phyloP scores from a whole-genome alignment of 2,797 vertebrate genomes.

The Bufotes viridis region DNA sequence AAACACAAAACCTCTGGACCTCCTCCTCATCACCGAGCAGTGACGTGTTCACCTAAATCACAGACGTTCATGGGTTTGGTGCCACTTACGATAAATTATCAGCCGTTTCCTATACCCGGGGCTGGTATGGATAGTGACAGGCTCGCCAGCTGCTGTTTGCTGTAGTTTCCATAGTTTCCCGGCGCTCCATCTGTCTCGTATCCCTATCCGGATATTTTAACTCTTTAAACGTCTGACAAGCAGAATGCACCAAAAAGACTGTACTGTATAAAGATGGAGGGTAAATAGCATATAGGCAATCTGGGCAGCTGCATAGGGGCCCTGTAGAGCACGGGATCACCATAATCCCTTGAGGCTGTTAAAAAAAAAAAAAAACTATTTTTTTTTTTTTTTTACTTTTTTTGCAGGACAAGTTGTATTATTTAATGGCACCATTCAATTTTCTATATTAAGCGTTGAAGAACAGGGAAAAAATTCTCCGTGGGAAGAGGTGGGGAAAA shows the following conservation, averaged over 20 bases:
- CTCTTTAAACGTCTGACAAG: neutral
- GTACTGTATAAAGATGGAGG: too few relatives aligned
- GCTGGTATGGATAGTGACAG: slow-evolving; percentile 7
- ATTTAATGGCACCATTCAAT: too few relatives aligned
- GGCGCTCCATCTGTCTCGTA: slow-evolving; percentile 50
- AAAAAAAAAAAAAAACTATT: too few relatives aligned
- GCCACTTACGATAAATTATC: neutral
- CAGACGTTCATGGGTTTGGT: neutral
- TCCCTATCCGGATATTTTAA: slow-evolving; percentile 27
- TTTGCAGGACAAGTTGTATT: too few relatives aligned
- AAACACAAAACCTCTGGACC: neutral
- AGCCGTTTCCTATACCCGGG: neutral
- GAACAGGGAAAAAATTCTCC: too few relatives aligned
- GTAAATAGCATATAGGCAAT: too few relatives aligned
- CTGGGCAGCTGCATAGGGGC: neutral
- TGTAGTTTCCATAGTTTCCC: slow-evolving; percentile 48
- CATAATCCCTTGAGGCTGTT: too few relatives aligned
- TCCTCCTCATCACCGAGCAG: neutral
- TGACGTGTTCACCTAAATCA: neutral
- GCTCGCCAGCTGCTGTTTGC: slow-evolving; percentile 52
- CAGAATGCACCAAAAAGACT: neutral
- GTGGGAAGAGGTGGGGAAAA: too few relatives aligned
- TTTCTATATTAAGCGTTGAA: too few relatives aligned
- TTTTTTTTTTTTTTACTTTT: too few relatives aligned
- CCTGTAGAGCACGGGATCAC: neutral